Evolutionary conservation across 2,797 vertebrate genomes (phyloP), one percentile per base, ranked within the genome.

Genomic region (Ataeniobius toweri): DNA sequence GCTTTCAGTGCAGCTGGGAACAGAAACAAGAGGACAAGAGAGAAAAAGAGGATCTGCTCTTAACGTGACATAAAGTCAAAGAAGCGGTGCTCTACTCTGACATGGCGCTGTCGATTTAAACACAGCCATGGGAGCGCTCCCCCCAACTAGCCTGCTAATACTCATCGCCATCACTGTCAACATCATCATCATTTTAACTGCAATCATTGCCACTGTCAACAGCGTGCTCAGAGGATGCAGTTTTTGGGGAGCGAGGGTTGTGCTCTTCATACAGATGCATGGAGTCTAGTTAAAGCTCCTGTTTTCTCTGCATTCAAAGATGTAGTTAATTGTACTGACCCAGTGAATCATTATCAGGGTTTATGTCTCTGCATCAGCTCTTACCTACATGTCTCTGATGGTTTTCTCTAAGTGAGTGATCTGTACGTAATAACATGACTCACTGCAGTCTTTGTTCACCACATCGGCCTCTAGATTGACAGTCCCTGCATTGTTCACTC

Each of bases 121-220:
- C 80, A 55, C 53, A 77, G 80, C 84, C 88, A 85, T 8, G 73
- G 83, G 91, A 91, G 77, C 86, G 81, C 78, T 75, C 55, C 79
- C 53, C 76, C 51, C 76, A 82, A 76, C 90, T 79, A 74, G 77
- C 77, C 90, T 94, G 92, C 88, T 94, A 86, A 89, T 89, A 85
- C 81, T 89, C 89, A 92, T 92, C 88, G 93, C 59, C 81, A 73
- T 94, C 91, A 91, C 86, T 91, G 90, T 92, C 91, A 85, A 85
- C 80, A 80, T 86, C 84, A 79, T 88, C 85, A 82, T 86, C 85
- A 89, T 89, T 83, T 86, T 87, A 83, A 80, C 78, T 77, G 31
- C 89, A 88, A 91, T 92, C 80, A 87, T 74, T 53, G 69, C 68
- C 56, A 83, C 70, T 44, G 78, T 92, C 89, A 86, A 88, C 78